phyloP scores from a whole-genome alignment of 2,888 invertebrate species.

The Heliconius ethilla region DNA sequence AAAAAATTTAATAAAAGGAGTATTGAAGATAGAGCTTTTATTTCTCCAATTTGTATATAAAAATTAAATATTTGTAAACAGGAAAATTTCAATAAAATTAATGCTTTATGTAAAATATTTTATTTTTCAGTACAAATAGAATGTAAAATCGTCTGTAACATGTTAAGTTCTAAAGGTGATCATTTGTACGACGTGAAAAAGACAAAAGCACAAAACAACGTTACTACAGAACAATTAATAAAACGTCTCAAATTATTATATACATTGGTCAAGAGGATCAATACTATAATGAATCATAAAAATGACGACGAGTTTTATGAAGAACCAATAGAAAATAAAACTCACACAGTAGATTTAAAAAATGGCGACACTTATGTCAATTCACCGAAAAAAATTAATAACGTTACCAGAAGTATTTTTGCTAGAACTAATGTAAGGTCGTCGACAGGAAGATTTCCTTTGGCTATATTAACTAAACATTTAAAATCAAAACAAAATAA shows the following conservation, averaged over 20 bases:
- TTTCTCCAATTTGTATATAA: no score
- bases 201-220: conserved; percentile 49
- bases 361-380: conserved; percentile 60
- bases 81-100: not conserved
- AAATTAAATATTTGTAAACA: no score
- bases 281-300: conserved; percentile 62
- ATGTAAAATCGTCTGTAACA: conserved; percentile 71
- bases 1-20: no score
- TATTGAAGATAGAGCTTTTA: no score
- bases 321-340: conserved; percentile 54
- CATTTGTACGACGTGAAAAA: conserved; percentile 57
- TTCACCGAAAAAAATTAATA: conserved; percentile 54
- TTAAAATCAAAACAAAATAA: conserved; percentile 58
- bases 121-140: conserved; percentile 64
- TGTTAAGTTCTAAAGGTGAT: conserved; percentile 56
- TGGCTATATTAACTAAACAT: conserved; percentile 63
- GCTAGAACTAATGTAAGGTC: conserved; percentile 63
- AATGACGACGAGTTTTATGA: conserved; percentile 64
- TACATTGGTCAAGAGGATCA: conserved; percentile 66
- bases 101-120: conserved; percentile 10
- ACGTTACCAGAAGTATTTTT: conserved; percentile 66
- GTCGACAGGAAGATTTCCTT: conserved; percentile 60
- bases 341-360: conserved; percentile 58
- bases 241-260: conserved; percentile 71
- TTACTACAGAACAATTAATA: conserved; percentile 59